Conservation (phyloP, 2,888 invertebrate genomes). For the Eurytoma adleriae region DNA sequence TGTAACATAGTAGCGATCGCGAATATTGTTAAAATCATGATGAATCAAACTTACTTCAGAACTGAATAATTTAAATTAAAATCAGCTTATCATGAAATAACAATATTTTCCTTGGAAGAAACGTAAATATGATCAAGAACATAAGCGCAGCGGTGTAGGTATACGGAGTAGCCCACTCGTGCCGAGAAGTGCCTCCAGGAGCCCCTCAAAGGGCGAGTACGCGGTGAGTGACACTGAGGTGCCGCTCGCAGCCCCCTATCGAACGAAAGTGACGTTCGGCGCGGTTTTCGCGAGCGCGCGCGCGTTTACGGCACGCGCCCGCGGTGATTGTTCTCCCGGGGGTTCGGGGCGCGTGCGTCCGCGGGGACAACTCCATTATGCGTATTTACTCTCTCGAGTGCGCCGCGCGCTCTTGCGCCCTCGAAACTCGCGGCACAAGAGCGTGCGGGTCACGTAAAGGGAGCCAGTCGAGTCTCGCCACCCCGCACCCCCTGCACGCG, state of each 20-base stretch:
- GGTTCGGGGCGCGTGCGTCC: constrained; percentile 64
- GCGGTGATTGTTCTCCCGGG: constrained; percentile 67
- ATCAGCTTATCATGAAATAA: no score
- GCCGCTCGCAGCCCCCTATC: not conserved
- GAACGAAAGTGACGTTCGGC: not conserved
- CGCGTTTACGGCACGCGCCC: not conserved
- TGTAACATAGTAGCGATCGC: no score
- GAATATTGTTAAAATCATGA: no score
- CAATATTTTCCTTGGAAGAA: no score
- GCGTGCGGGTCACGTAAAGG: not conserved
- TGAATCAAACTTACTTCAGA: no score
- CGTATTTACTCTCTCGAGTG: constrained; percentile 64
- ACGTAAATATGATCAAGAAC: no score
- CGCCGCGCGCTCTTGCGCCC: constrained; percentile 20
- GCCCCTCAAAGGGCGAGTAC: not conserved
- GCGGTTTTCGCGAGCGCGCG: not conserved
- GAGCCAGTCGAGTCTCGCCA: not conserved
- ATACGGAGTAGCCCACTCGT: not conserved
- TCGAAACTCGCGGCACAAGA: not conserved
- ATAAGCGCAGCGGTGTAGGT: no score
- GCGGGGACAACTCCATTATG: constrained; percentile 68
- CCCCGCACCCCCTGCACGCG: not conserved
- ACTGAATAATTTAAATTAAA: no score
- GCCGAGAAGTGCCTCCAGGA: not conserved
- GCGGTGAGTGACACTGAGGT: not conserved